Evolutionary conservation across 1,140 invertebrate species (phyloP).

Genomic region (Protaetia brevitarsis): DNA sequence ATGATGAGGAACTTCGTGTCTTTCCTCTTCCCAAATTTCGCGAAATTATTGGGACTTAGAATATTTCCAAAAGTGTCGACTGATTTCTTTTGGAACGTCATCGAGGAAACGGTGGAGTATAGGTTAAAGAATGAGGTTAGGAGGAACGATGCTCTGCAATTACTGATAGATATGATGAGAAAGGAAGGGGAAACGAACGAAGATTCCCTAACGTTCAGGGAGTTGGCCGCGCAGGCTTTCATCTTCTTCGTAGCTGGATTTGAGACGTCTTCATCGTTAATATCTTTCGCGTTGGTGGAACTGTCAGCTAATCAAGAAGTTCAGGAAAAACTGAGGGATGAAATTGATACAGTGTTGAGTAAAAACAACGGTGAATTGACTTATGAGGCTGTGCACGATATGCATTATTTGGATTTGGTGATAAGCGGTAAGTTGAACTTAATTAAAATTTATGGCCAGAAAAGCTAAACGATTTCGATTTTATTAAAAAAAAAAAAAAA

Average conservation of each 20-base stretch:
- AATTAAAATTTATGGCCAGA: no score
- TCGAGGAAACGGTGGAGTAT: background rate
- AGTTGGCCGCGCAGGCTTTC: constrained; percentile 26
- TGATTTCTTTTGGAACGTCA: constrained; percentile 7
- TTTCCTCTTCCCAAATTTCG: background rate
- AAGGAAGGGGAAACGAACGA: background rate
- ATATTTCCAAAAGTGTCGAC: background rate
- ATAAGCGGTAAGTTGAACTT: constrained; percentile 45
- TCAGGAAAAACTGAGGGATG: constrained; percentile 48
- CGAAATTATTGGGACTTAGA: background rate
- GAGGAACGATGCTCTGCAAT: constrained; percentile 22
- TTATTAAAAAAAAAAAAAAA: background rate
- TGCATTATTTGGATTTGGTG: constrained; percentile 45
- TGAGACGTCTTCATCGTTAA: constrained; percentile 50
- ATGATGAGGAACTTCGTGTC: background rate
- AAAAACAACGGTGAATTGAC: constrained; percentile 51
- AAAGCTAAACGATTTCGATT: background rate
- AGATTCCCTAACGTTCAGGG: constrained; percentile 12
- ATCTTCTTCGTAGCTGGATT: constrained; percentile 49
- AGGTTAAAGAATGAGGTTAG: constrained; percentile 7
- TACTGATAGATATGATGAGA: constrained; percentile 1
- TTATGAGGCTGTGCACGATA: constrained; percentile 55
- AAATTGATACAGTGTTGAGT: constrained; percentile 49
- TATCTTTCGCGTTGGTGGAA: constrained; percentile 50
- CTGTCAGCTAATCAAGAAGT: constrained; percentile 49